Evolutionary conservation across 2,888 invertebrate genomes (phyloP), one percentile per base, ranked within the genome.

Genomic region (Tachina fera): DNA sequence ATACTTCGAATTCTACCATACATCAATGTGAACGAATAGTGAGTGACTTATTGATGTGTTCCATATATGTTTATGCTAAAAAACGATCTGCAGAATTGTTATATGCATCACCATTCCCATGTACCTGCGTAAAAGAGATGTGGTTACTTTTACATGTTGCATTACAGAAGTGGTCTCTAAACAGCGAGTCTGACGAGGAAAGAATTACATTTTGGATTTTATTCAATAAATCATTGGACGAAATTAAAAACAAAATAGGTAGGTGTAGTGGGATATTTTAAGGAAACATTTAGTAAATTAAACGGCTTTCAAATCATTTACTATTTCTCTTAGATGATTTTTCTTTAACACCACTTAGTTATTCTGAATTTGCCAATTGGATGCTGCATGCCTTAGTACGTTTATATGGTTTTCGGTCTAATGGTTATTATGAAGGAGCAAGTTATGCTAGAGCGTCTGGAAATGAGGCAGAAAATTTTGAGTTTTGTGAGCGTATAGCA

Each of bases 91-190:
- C 89, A 5, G 93, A 94, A 84, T 88, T 94, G n/a, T 88, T 91
- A 19, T 90, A 91, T n/a, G 92, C 90, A 68, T 93, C 93, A 16
- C 93, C 94, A 0, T 95, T 94, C 88, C 93, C 93, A 78, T 95
- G 95, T 82, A 93, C 93, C 14, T 95, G 95, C 87, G 91, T 93
- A 6, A 94, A 94, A 90, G 95, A 95, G 90, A 88, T 94, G 53
- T 95, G 95, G 95, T 89, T 94, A 0, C 91, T 95, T 88, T 85
- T 95, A 13, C 93, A 93, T 87, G 89, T 93, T 41, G 90, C 93
- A 1, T 88, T 93, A 4, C 93, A 93, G 81, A 91, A 92, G 70
- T 89, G 90, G 89, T 70, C 82, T 11, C 31, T 86, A 71, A 43
- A 70, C 6, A 6, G 47, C n/a, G 16, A 61, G 13, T 4, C 47